Base-by-base conservation (phyloP, 35 echinoderm and acorn worm species). In the Ophiothrix spiculata region DNA sequence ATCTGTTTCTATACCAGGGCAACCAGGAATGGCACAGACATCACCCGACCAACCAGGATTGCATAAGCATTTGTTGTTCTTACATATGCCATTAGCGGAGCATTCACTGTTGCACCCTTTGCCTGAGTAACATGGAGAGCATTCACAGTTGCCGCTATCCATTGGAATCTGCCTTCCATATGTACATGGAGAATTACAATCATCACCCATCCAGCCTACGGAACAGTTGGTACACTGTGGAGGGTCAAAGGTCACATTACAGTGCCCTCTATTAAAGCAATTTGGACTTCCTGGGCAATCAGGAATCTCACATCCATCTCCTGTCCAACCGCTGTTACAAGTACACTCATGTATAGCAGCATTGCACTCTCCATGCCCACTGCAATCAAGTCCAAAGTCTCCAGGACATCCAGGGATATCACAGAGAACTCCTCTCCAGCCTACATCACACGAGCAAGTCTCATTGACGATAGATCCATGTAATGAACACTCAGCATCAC, bases 231-330 rank as follows among this genome's bases (percentile, higher is more conserved):
- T 69, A 82, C 94, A 97, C 31, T 25, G 76, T 37, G 94, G 94
- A 49, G 90, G 88, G 54, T 92, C 90, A 83, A 87, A 92, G 21
- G 56, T 83, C 31, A 86, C 94, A 90, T 85, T 91, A 46, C 94
- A 97, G 54, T 41, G 34, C 31, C 94, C 94, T 75, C 87, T 77
- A 21, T 86, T 83, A 86, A 75, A 79, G 56, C 94, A 97, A 38
- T 97, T 90, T 6, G 94, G 94, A 35, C 78, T 45, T 17, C 94
- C 94, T 32, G 94, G 90, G 39, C 94, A 97, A 75, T 97, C 94
- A 17, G 88, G 81, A 36, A 86, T 39, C 75, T 97, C 94, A 90
- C 94, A 97, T 40, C 94, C 94, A 46, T 92, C 81, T 75, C 94
- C 94, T 41, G 63, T 77, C 90, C 90, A 97, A 12, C 94, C 94